Conservation (phyloP, 92 coral and sea anemone genomes). For the Phenganax marumi region DNA sequence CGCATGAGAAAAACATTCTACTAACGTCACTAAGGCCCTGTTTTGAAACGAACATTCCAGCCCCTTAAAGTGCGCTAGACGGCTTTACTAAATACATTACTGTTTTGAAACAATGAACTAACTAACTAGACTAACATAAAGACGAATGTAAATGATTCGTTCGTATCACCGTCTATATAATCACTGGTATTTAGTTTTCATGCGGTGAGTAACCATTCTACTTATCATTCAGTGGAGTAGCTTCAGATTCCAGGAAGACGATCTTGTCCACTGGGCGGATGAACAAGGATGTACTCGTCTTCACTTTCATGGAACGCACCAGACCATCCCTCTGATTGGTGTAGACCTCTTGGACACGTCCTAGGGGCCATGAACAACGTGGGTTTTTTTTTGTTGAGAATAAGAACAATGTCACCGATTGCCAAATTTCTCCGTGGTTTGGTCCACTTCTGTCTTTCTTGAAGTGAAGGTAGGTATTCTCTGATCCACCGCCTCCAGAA, state of each 20-base stretch:
- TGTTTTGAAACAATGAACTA: background rate
- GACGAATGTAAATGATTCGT: background rate
- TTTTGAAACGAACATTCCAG: conserved; percentile 47
- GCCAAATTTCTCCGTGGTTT: conserved; percentile 34
- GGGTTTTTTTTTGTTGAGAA: conserved; percentile 35
- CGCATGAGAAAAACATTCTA: too few relatives aligned
- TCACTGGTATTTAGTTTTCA: conserved; percentile 2
- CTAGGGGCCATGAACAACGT: conserved; percentile 53
- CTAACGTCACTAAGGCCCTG: too few relatives aligned
- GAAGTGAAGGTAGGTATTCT: conserved; percentile 42
- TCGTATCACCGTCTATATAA: too few relatives aligned
- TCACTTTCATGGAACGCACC: too few relatives aligned
- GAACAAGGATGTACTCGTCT: too few relatives aligned
- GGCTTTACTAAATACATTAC: background rate
- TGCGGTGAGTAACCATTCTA: conserved; percentile 4
- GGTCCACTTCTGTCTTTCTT: conserved; percentile 39
- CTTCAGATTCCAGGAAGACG: too few relatives aligned
- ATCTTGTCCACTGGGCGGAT: too few relatives aligned
- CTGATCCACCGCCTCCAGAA: conserved; percentile 45
- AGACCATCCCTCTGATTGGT: too few relatives aligned
- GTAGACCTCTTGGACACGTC: conserved; percentile 48
- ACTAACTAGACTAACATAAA: background rate
- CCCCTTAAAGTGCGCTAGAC: conserved; percentile 48
- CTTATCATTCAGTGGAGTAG: conserved; percentile 16
- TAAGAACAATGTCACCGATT: conserved; percentile 33